phyloP scores from a whole-genome alignment of 2,113 vertebrate genomes.

The Chionomys nivalis region DNA sequence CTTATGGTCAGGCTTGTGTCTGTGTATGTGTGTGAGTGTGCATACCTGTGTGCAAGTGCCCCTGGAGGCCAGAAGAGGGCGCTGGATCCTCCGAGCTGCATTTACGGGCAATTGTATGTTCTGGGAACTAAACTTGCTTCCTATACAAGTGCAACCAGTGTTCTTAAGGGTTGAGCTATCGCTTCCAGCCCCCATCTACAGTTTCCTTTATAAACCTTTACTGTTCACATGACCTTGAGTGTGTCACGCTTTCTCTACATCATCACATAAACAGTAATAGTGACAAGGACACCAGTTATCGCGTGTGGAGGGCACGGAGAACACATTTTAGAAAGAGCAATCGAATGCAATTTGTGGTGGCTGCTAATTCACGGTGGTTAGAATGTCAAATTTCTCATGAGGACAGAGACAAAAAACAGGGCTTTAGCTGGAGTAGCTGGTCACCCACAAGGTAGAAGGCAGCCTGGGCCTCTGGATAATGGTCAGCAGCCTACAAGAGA shows the following conservation, averaged over 20 bases:
- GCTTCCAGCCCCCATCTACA: not conserved
- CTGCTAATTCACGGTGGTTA: not conserved
- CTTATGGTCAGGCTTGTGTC: not conserved
- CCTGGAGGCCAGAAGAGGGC: not conserved
- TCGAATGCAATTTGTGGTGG: not conserved
- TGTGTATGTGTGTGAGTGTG: not conserved
- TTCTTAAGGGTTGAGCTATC: not conserved
- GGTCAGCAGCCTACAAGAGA: accelerated
- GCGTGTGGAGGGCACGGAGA: not conserved
- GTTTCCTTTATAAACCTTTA: not conserved
- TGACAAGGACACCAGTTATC: not conserved
- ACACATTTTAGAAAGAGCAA: not conserved
- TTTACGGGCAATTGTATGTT: not conserved
- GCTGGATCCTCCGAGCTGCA: not conserved
- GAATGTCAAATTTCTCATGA: not conserved
- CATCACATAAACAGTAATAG: not conserved
- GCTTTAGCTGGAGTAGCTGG: too few species aligned
- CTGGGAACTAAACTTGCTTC: not conserved
- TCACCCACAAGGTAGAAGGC: too few species aligned
- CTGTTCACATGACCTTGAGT: not conserved
- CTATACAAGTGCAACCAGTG: not conserved
- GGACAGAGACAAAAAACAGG: too few species aligned
- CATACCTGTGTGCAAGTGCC: not conserved
- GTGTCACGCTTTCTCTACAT: not conserved
- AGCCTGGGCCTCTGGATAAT: accelerated